Base-by-base conservation (phyloP, 2,113 vertebrate species). In the Bujurquina vittata region DNA sequence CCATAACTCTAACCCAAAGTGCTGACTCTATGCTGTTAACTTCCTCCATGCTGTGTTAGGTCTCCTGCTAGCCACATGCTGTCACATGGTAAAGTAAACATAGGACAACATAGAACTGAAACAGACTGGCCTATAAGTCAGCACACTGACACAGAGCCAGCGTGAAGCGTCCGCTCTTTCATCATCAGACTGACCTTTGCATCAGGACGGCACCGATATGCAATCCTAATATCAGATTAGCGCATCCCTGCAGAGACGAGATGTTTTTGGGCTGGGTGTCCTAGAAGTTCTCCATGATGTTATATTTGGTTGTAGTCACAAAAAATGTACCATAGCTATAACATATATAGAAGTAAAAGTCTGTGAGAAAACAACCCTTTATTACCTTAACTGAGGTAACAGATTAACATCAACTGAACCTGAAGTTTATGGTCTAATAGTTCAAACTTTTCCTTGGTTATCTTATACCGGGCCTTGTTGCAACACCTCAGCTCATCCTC, bases 401-500 rank as follows among this genome's bases (percentile, higher is more conserved):
- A 0, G 65, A 69, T 69, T 17, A 29, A 29, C 29, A 29, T 69
- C 3, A 52, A 0, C 65, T 69, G 43, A 69, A 69, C 29, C 65
- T 12, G 15, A 20, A 29, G 17, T 29, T 49, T 31, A 31, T 49
- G 18, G 15, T 69, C 49, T 69, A 29, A 40, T 1, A 49, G 43
- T 29, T 49, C 1, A 20, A 7, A 69, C 15, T 67, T 7, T 17
- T 67, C n/a, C 1, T 26, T 43, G 11, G 17, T 43, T 26, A 43
- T 65, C 0, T 65, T 43, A 0, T 43, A 23, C 62, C 46, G 0
- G 63, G 63, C 1, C 0, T 67, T 26, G 22, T 3, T 46, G 22
- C 63, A 67, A 0, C 63, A 67, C 14, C 63, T 7, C 22, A 0
- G 22, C 14, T 67, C 37, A 67, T 46, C 1, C 8, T 67, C 14